Evolutionary conservation across 2,888 invertebrate species (phyloP), one percentile per base, ranked within the genome.

Genomic region (Subacronicta megacephala): DNA sequence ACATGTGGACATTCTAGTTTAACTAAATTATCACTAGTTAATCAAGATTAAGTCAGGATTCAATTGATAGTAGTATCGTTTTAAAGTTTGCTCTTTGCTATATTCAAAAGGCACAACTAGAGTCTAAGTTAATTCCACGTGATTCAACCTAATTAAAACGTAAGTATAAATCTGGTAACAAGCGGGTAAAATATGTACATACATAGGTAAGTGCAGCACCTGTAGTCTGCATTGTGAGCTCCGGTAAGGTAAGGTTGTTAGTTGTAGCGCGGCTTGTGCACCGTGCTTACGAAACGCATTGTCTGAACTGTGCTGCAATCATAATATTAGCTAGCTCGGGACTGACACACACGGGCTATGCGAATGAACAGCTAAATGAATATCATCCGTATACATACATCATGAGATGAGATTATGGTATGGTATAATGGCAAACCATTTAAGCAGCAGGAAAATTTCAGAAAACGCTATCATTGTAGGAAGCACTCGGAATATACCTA

Each of bases 241-340:
- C 23, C 9, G 18, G 18, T 18, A 4, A 4, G 15, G 40, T 20
- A 16, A 36, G 16, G 31, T 37, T 36, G 31, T 18, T 29, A 31
- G 33, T 35, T 42, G 20, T 18, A 35, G 12, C 23, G 7, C 35
- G 44, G 23, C n/a, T n/a, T n/a, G n/a, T n/a, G n/a, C n/a, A n/a
- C n/a, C n/a, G n/a, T 31, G 45, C 44, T 38, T 26, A 37, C 31
- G 33, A 10, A 40, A 51, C 38, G 62, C 53, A 42, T 61, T 65
- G 50, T 70, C 44, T 57, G 26, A 63, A 38, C 61, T 38, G 37
- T 49, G 42, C 45, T 52, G 51, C 44, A 53, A 58, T 52, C 42
- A 54, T 51, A 42, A 56, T 26, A 49, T 62, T 72, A 73, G 51
- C 49, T 35, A 20, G 31, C 18, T 26, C 35, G 23, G 16, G 12